phyloP scores from a whole-genome alignment of 2,113 vertebrate genomes.

The Hippopotamus amphibius region DNA sequence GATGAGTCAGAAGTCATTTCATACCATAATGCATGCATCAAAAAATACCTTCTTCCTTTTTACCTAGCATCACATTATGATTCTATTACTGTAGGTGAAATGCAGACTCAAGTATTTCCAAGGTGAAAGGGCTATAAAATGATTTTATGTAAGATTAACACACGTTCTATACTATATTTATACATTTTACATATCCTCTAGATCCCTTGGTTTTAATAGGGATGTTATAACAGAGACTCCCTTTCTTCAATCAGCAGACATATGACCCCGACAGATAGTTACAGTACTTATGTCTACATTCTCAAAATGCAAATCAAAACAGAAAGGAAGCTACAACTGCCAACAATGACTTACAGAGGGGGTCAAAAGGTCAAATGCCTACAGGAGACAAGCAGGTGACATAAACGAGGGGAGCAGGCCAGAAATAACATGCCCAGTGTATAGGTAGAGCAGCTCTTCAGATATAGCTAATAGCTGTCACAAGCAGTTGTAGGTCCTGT shows the following conservation, averaged over 20 bases:
- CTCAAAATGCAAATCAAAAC: constrained; percentile 28
- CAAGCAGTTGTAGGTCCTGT: not conserved
- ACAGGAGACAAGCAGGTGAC: not conserved
- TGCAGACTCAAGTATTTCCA: not conserved
- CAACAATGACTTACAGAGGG: not conserved
- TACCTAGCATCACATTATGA: not conserved
- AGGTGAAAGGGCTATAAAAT: not conserved
- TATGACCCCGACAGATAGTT: not conserved
- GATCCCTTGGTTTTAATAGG: not conserved
- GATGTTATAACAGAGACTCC: not conserved
- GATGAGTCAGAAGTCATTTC: constrained; percentile 19
- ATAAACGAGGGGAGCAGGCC: not conserved
- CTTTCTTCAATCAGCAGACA: not conserved
- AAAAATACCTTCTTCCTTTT: not conserved
- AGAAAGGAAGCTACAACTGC: not conserved
- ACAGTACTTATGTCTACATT: not conserved
- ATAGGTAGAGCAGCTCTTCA: not conserved
- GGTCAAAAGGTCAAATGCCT: not conserved
- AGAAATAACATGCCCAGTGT: not conserved
- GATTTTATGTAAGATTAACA: not conserved
- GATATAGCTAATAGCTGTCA: not conserved
- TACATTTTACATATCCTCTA: not conserved
- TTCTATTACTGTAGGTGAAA: not conserved
- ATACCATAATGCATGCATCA: constrained; percentile 1
- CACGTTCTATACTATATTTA: not conserved